Conservation (phyloP, 2,113 vertebrate species). For the Mormoops blainvillei region DNA sequence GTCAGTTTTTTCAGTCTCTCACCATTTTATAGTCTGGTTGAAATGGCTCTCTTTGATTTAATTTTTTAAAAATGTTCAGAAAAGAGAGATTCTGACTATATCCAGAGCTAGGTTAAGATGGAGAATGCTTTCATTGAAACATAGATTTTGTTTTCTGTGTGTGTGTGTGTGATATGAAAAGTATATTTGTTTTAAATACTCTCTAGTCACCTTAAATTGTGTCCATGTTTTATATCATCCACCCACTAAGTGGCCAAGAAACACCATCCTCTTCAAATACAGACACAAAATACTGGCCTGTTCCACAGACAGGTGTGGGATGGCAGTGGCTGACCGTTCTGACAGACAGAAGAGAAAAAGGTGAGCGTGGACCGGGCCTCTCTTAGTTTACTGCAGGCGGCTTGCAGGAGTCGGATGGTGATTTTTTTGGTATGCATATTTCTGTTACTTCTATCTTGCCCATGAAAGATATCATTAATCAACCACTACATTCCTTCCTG, state of each 20-base stretch:
- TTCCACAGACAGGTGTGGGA: not conserved
- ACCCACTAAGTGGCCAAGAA: not conserved
- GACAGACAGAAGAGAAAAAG: not conserved
- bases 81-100: not conserved
- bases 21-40: not conserved
- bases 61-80: not conserved
- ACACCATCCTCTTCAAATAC: not conserved
- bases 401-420: too few species aligned
- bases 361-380: not conserved
- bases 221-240: not conserved
- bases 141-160: not conserved
- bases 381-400: not conserved
- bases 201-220: not conserved
- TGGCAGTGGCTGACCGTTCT: not conserved
- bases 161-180: not conserved
- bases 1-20: not conserved
- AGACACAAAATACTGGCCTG: not conserved
- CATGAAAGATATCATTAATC: not conserved
- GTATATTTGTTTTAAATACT: not conserved
- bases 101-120: not conserved
- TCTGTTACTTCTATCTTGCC: not conserved
- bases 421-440: not conserved
- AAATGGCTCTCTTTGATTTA: constrained; percentile 3
- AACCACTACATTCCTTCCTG: not conserved
- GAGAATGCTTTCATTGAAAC: not conserved